Evolutionary conservation across 1,140 invertebrate species (phyloP), one percentile per base, ranked within the genome.

Genomic region (Drosophila subpulchrella): DNA sequence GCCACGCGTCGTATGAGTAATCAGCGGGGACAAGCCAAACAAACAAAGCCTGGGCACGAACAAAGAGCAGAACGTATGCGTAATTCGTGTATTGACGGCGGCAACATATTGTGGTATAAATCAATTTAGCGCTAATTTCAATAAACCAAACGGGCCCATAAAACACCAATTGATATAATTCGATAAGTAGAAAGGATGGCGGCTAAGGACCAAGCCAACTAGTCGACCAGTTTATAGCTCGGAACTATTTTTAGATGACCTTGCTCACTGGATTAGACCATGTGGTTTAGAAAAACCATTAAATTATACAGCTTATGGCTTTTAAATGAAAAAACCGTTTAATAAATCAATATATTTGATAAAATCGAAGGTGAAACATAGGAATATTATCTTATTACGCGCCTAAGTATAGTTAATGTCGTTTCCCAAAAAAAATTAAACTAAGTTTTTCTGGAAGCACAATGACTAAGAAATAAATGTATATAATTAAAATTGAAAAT

Each of bases 111-210:
- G 80, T 70, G 68, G 55, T 58, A 81, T 89, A 84, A 89, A 89
- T 81, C 84, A 89, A 89, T 89, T 89, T 78, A 68, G 79, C 76
- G 60, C 80, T 80, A 83, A 81, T 89, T 88, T 88, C 80, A 78
- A 84, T 89, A 84, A 72, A 80, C 58, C 63, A 57, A 77, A 88
- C 59, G 50, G 62, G 24, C 32, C 66, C 41, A 62, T 70, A 76
- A 59, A 75, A 58, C 36, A 46, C 58, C 20, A 48, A 79, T 70
- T 30, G 10, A 71, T 53, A 62, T 46, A 68, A 62, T 53, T 68
- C 54, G 42, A 53, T 75, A 61, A 51, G 42, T 53, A 13, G 47
- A 38, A 57, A 24, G 32, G 17, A 70, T 48, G 51, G 34, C n/a
- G 27, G 34, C 20, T 27, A 38, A 41, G 57, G 53, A 72, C 47